These are phyloP conservation scores for Drosophila athabasca DNA, from an alignment of 1,140 invertebrate genomes.

Conservation along the genomic window DNA sequence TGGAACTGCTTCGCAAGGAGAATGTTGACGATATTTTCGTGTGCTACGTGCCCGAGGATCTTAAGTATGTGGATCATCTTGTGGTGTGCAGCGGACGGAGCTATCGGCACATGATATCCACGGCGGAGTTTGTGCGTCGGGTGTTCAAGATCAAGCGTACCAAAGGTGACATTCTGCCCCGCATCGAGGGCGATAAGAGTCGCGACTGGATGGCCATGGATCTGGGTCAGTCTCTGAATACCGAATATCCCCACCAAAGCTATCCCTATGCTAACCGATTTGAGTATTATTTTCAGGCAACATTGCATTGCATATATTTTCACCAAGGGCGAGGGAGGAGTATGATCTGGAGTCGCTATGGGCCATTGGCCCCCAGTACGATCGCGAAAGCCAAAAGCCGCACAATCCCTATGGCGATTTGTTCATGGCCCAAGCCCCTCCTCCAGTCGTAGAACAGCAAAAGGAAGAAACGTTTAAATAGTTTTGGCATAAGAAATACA, in stretches of 20 bases:
- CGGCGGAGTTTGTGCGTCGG: conserved; percentile 91
- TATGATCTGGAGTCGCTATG: conserved; percentile 97
- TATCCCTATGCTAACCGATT: too few species aligned
- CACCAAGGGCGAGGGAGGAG: conserved; percentile 86
- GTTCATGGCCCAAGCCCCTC: conserved; percentile 45
- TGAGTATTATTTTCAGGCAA: conserved; percentile 87
- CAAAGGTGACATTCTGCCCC: conserved; percentile 88
- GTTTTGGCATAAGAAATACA: conserved; percentile 21
- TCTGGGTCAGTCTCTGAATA: conserved; percentile 87
- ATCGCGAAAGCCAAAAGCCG: conserved; percentile 87
- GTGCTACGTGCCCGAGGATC: conserved; percentile 88
- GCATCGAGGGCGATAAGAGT: conserved; percentile 90
- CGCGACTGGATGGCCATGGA: conserved; percentile 95
- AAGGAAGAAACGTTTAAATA: conserved; percentile 12
- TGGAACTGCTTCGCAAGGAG: conserved; percentile 90
- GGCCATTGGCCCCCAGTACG: conserved; percentile 92
- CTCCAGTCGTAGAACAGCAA: neutral
- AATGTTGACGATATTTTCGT: conserved; percentile 93
- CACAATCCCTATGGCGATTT: conserved; percentile 84
- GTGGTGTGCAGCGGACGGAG: conserved; percentile 91
- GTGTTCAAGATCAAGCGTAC: conserved; percentile 91
- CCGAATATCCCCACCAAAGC: conserved; percentile 41
- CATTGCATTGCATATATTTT: conserved; percentile 95
- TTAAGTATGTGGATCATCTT: conserved; percentile 92
- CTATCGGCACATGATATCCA: conserved; percentile 89